Conservation (phyloP, 2,797 vertebrate genomes). For the Rhinophrynus dorsalis region DNA sequence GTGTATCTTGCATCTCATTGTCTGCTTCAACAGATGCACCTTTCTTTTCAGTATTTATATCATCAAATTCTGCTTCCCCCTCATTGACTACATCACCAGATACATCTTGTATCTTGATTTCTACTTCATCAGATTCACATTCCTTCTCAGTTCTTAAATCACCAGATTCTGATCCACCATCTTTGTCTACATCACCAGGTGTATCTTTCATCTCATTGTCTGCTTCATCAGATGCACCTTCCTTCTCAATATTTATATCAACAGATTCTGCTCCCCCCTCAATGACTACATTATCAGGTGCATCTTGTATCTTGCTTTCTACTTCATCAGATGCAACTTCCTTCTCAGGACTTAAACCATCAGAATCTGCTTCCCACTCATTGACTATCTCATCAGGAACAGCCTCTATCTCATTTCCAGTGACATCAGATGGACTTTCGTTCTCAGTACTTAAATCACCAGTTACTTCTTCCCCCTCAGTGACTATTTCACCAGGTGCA, state of each 20-base stretch:
- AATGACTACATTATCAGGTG: too few species aligned
- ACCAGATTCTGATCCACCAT: background rate
- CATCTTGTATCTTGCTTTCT: background rate
- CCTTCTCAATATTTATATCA: background rate
- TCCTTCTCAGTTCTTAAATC: background rate
- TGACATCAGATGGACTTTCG: background rate
- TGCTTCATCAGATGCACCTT: background rate
- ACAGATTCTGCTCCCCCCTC: background rate
- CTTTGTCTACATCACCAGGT: background rate
- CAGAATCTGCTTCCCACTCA: background rate
- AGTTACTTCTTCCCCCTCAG: background rate
- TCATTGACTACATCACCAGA: background rate
- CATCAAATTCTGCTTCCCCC: background rate
- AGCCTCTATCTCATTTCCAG: background rate
- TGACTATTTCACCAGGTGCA: background rate
- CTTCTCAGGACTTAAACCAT: background rate
- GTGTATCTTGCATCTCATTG: background rate
- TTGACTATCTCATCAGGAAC: background rate
- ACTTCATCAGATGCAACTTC: background rate
- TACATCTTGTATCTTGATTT: too few species aligned
- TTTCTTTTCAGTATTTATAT: background rate
- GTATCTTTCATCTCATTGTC: background rate
- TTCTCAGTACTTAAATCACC: background rate
- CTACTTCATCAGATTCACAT: background rate
- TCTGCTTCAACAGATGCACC: too few species aligned